Evolutionary conservation across 23 tunicate species (phyloP), one percentile per base, ranked within the genome.

Genomic region (Trididemnum miniatum): DNA sequence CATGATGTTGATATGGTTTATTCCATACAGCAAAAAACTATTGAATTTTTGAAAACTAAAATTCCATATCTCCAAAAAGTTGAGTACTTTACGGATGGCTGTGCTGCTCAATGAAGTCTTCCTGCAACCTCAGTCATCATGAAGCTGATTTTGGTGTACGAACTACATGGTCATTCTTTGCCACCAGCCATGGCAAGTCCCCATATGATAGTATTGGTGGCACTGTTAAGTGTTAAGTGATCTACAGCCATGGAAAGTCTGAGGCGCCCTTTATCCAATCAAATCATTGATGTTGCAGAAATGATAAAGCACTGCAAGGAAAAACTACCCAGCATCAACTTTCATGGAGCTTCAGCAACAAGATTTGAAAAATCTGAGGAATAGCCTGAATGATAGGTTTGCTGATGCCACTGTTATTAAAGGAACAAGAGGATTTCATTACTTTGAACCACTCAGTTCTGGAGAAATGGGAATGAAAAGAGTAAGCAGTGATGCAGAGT

Each of bases 41-140:
- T 69, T 12, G 27, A 69, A 32, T 5, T 29, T 69, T n/a, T 69
- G 3, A 7, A 31, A 69, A 28, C 36, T 31, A 32, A 12, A 31
- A 32, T 69, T 3, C 75, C 31, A 4, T 2, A 69, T 69, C 31
- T 69, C 37, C 12, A 31, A 2, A 29, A n/a, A 2, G 71, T 79
- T 79, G 83, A 79, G 26, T 79, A 79, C 25, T 79, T 79, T 64
- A 79, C 78, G 65, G 83, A 79, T 79, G 83, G 83, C 35, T 79
- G 78, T 79, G 83, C 83, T 15, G 83, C 83, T n/a, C 83, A 79
- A 31, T 79, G 30, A 79, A 79, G 64, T 38, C 59, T 3, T 79
- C 64, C 25, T 79, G n/a, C 24, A 79, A 79, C 28, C 60, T 79
- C 3, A 65, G 83, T 35, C 24, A 79, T 5, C 83, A 79, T 30